A percentile compares a stretch with the other conserved stretches of the same genome.
Evolutionary conservation across 2,113 vertebrate genomes (phyloP).

Genomic region (Clupea harengus): DNA sequence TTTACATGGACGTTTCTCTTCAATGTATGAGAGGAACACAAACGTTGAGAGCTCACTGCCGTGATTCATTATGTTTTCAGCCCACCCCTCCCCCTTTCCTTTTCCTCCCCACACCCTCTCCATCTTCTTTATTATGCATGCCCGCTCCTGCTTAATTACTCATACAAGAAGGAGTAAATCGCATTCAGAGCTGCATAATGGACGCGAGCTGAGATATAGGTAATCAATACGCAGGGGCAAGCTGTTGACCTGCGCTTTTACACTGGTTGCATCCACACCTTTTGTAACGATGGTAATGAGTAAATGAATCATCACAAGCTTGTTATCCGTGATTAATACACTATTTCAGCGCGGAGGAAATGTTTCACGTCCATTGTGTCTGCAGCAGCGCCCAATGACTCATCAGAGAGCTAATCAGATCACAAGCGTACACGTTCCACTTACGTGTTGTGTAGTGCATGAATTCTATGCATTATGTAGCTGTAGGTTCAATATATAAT

Average conservation of each 20-base stretch:
- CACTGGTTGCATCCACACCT: conserved; percentile 8
- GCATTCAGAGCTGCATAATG: conserved; percentile 32
- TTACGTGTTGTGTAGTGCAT: background rate
- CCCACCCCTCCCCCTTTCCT: background rate
- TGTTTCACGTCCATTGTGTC: background rate
- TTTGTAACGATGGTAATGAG: conserved; percentile 19
- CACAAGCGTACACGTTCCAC: background rate
- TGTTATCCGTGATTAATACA: conserved; percentile 21
- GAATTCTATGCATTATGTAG: background rate
- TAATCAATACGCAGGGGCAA: conserved; percentile 24
- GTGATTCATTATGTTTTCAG: conserved; percentile 37
- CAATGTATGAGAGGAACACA: conserved; percentile 17
- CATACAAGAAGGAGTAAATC: conserved; percentile 32
- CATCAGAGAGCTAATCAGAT: background rate
- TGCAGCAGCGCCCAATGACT: background rate
- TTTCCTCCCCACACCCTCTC: background rate
- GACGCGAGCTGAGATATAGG: conserved; percentile 26
- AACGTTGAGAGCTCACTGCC: background rate
- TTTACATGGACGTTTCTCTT: conserved; percentile 38
- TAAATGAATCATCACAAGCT: conserved; percentile 22
- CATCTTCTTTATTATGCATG: conserved; percentile 50
- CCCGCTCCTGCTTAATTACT: conserved; percentile 45
- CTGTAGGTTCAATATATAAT: no score
- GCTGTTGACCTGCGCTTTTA: conserved; percentile 21
- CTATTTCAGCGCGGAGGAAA: background rate